Percentiles rank a stretch among this genome's conserved stretches.
Evolutionary conservation across 2,888 invertebrate species (phyloP).

Genomic region (Anoplius nigerrimus): DNA sequence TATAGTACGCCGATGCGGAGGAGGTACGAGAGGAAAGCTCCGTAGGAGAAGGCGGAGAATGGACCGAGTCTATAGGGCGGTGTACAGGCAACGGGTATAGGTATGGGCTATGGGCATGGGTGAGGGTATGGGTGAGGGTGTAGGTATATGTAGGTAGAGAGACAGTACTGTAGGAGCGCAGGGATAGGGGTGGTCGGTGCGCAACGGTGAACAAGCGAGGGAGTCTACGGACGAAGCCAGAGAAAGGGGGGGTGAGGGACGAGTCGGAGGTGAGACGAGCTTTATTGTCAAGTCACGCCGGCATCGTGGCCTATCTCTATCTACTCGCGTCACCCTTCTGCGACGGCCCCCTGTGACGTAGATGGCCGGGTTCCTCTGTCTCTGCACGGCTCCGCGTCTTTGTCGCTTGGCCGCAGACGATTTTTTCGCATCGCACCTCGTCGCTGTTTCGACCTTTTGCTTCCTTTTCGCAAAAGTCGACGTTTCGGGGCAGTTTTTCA

Average conservation of each 20-base stretch:
- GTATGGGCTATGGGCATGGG: too few relatives aligned
- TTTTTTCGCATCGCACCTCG: constrained; percentile 7
- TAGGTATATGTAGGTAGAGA: too few relatives aligned
- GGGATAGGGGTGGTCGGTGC: constrained; percentile 7
- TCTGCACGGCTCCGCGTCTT: constrained; percentile 8
- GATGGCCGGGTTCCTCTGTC: constrained; percentile 4
- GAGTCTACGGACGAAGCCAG: constrained; percentile 8
- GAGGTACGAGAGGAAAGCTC: constrained; percentile 33
- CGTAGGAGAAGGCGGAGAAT: constrained; percentile 22
- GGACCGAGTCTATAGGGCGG: constrained; percentile 22
- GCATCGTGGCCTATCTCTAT: constrained; percentile 73
- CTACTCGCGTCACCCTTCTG: constrained; percentile 63
- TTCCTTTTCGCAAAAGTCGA: background rate
- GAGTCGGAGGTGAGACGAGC: constrained; percentile 65
- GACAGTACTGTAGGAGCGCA: too few relatives aligned
- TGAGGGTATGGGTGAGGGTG: too few relatives aligned
- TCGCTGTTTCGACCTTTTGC: constrained; percentile 9
- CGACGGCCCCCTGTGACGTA: constrained; percentile 47
- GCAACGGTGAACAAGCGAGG: constrained; percentile 34
- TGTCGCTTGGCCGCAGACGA: background rate
- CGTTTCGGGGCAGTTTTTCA: too few relatives aligned
- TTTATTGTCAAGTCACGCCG: constrained; percentile 74
- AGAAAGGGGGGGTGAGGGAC: constrained; percentile 17
- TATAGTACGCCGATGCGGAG: constrained; percentile 12
- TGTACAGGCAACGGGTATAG: too few relatives aligned